Evolutionary conservation across 2,888 invertebrate species (phyloP).

Genomic region (Sussaba pulchella): DNA sequence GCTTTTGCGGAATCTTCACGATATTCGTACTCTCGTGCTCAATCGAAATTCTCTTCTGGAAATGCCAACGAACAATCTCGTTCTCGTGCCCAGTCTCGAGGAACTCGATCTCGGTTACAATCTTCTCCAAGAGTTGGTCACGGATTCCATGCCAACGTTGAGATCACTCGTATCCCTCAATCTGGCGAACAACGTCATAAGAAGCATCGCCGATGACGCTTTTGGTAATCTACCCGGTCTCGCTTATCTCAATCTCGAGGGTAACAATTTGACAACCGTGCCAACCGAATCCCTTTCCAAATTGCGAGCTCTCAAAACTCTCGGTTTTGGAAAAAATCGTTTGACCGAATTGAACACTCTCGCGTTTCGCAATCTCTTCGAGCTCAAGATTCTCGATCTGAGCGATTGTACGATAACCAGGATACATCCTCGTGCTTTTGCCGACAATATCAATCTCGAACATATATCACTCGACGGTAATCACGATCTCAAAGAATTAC

Average conservation of each 20-base stretch:
- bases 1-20: constrained; percentile 89
- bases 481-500: constrained; percentile 89
- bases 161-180: constrained; percentile 90
- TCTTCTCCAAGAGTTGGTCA: constrained; percentile 90
- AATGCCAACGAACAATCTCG: constrained; percentile 89
- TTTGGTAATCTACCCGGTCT: constrained; percentile 91
- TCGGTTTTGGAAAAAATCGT: constrained; percentile 92
- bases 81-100: constrained; percentile 88
- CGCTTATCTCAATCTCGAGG: constrained; percentile 90
- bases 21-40: constrained; percentile 90
- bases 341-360: constrained; percentile 90
- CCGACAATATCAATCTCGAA: constrained; percentile 93
- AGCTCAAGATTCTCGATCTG: constrained; percentile 90
- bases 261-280: constrained; percentile 92
- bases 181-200: constrained; percentile 91
- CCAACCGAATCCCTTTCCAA: constrained; percentile 92
- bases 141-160: constrained; percentile 90
- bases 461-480: constrained; percentile 92
- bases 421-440: constrained; percentile 92
- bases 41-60: constrained; percentile 92
- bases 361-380: constrained; percentile 93
- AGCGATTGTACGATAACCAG: constrained; percentile 85
- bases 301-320: constrained; percentile 90
- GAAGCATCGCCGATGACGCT: constrained; percentile 89
- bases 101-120: constrained; percentile 92